Percentiles rank a stretch among this genome's conserved stretches.
These are phyloP conservation scores for Tinea trinotella DNA, from an alignment of 2,888 invertebrate genomes.

Conservation along the genomic window DNA sequence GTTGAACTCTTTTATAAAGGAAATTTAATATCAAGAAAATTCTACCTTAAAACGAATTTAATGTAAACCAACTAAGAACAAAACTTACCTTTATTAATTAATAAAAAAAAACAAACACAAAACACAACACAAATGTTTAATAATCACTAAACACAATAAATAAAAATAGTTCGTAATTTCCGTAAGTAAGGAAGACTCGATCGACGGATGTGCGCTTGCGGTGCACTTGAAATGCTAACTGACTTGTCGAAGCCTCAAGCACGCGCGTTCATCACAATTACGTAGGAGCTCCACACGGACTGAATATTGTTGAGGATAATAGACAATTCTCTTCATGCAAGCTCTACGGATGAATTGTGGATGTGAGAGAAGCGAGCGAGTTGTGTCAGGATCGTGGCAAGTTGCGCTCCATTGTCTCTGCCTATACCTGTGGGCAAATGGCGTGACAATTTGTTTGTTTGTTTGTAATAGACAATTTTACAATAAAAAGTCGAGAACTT, in stretches of 20 bases:
- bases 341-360: no score
- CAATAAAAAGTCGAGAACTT: no score
- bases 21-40: no score
- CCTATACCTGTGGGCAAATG: no score
- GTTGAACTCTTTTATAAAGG: not conserved
- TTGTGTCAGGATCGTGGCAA: no score
- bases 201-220: constrained; percentile 30
- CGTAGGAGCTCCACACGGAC: not conserved
- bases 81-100: not conserved
- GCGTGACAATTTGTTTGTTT: no score
- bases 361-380: no score
- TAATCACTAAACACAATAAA: not conserved
- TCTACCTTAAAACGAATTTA: no score
- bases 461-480: no score
- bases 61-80: not conserved
- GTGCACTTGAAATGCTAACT: constrained; percentile 47
- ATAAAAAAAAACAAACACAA: not conserved
- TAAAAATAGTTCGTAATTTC: constrained; percentile 3
- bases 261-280: constrained; percentile 13
- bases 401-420: no score
- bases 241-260: constrained; percentile 7
- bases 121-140: not conserved
- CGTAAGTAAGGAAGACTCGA: not conserved
- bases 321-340: no score
- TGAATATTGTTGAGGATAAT: not conserved